Percentiles rank a stretch among this genome's conserved stretches.
Conservation (phyloP, 2,113 vertebrate genomes). For the Eolophus roseicapilla region DNA sequence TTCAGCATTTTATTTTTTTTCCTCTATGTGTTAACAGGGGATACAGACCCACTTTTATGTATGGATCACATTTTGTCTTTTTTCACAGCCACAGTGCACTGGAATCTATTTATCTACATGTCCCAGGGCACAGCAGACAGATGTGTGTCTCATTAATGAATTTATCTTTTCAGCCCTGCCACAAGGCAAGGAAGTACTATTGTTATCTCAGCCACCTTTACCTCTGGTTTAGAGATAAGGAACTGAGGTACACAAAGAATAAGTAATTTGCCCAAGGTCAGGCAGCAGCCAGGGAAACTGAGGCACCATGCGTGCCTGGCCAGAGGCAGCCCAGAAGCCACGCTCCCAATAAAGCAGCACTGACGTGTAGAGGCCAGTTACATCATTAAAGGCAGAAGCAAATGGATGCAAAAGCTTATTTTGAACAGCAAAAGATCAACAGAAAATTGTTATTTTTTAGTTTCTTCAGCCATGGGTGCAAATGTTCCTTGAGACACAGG, state of each 20-base stretch:
- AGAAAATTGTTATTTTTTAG: not conserved
- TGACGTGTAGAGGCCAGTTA: fast-evolving
- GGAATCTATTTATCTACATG: not conserved
- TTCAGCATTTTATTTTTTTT: not conserved
- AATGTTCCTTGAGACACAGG: not conserved
- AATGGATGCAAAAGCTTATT: not conserved
- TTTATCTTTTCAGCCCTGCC: not conserved
- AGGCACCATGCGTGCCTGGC: fast-evolving
- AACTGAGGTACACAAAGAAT: not conserved
- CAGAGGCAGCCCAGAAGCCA: not conserved
- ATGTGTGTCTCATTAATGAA: not conserved
- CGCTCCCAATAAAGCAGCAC: not conserved
- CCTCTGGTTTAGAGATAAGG: not conserved
- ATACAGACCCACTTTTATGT: not conserved
- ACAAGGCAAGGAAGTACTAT: not conserved
- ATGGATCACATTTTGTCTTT: not conserved
- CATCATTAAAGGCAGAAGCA: not conserved
- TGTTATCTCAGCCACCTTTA: not conserved
- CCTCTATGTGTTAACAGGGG: not conserved
- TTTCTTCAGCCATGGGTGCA: not conserved
- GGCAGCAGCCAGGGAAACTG: not conserved
- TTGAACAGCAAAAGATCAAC: not conserved
- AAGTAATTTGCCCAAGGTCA: not conserved
- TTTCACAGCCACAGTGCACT: not conserved
- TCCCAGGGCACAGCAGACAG: not conserved